Evolutionary conservation across 2,113 vertebrate genomes (phyloP).

Genomic region (Syngnathus scovelli): DNA sequence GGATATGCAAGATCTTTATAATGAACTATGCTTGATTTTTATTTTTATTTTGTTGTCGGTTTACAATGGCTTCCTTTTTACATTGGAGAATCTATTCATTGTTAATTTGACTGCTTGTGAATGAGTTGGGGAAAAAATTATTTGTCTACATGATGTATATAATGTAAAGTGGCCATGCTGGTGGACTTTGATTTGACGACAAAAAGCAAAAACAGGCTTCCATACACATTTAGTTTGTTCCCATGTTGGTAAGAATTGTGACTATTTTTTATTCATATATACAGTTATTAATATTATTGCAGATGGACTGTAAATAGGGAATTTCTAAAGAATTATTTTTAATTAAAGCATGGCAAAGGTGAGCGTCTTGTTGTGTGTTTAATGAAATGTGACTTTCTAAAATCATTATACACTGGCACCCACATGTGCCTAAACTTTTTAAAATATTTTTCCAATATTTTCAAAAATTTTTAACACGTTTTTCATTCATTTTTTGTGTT

Average conservation of each 20-base stretch:
- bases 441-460: too few species aligned
- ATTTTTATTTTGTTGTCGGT: slow-evolving; percentile 30
- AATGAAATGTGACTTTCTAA: not conserved
- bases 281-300: slow-evolving; percentile 74
- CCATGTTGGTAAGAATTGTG: slow-evolving; percentile 69
- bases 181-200: slow-evolving; percentile 43
- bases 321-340: slow-evolving; percentile 81
- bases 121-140: slow-evolving; percentile 11
- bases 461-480: too few species aligned
- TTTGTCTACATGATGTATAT: slow-evolving; percentile 65
- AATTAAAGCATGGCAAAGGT: slow-evolving; percentile 77
- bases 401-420: not conserved
- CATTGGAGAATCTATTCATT: slow-evolving; percentile 15
- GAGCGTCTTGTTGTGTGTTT: slow-evolving; percentile 13
- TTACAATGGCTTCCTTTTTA: slow-evolving; percentile 46
- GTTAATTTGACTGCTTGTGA: slow-evolving; percentile 32
- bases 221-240: slow-evolving; percentile 55
- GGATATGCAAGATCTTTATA: slow-evolving; percentile 58
- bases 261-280: slow-evolving; percentile 64
- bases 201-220: slow-evolving; percentile 53
- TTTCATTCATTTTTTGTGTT: too few species aligned
- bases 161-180: slow-evolving; percentile 65
- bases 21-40: slow-evolving; percentile 52
- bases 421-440: too few species aligned
- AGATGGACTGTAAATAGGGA: slow-evolving; percentile 76